Conservation (phyloP, 2,888 invertebrate species). For the Oligia strigilis region DNA sequence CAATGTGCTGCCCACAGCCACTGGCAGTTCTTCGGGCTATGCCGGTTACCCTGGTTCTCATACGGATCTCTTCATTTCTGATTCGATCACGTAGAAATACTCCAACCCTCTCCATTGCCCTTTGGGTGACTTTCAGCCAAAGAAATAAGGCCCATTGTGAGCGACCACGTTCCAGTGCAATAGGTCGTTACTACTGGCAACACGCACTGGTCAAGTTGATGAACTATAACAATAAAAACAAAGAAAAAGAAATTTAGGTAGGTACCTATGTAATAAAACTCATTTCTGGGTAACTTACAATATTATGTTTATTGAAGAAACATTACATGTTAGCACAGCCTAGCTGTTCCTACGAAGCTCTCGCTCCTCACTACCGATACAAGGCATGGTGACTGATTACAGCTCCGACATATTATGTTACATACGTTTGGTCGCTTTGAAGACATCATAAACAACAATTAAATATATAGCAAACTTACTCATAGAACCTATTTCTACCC, state of each 20-base stretch:
- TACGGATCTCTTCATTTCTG: no score
- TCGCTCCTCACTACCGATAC: constrained; percentile 77
- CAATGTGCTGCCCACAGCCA: no score
- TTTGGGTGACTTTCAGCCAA: no score
- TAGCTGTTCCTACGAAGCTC: constrained; percentile 86
- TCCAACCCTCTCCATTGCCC: no score
- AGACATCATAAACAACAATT: constrained; percentile 33
- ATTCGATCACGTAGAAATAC: no score
- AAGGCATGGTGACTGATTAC: constrained; percentile 80
- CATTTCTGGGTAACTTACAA: constrained; percentile 81
- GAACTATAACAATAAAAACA: neutral
- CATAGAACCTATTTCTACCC: neutral
- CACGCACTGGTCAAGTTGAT: no score
- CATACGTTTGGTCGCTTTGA: constrained; percentile 30
- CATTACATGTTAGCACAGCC: constrained; percentile 87
- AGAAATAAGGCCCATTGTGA: no score
- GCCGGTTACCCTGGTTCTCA: no score
- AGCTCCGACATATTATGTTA: constrained; percentile 65
- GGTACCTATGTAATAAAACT: constrained; percentile 61
- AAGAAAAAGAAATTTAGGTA: no score
- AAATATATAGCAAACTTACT: neutral
- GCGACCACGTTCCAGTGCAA: no score
- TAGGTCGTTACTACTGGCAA: no score
- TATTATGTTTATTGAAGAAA: constrained; percentile 88
- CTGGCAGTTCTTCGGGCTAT: no score